Conservation (phyloP, 2,888 invertebrate species). For the Neuroscelio doddi region DNA sequence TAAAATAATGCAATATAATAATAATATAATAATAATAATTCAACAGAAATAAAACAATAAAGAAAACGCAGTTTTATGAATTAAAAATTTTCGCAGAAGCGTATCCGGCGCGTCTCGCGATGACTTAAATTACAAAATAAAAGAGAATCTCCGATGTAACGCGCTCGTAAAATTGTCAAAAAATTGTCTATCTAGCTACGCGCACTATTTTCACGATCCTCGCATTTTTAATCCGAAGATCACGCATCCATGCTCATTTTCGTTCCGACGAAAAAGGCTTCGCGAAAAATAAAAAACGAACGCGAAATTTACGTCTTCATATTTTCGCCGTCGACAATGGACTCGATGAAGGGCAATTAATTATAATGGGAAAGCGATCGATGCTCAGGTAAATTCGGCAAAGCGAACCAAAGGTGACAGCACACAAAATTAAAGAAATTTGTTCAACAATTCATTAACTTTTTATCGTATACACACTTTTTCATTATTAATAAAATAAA, state of each 20-base stretch:
- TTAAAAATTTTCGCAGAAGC: constrained; percentile 42
- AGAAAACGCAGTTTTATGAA: constrained; percentile 39
- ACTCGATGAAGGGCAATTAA: constrained; percentile 44
- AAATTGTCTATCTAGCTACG: constrained; percentile 67
- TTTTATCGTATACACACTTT: no score
- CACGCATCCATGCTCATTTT: constrained; percentile 26
- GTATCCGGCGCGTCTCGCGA: constrained; percentile 46
- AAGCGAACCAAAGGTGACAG: constrained; percentile 39
- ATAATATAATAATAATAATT: constrained; percentile 44
- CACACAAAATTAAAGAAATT: background rate
- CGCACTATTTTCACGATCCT: constrained; percentile 37
- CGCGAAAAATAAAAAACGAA: constrained; percentile 36
- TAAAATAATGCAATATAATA: constrained; percentile 9
- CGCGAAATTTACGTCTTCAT: constrained; percentile 29
- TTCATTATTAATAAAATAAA: no score
- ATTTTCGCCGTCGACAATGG: constrained; percentile 42
- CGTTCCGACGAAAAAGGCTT: constrained; percentile 33
- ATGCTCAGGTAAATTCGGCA: constrained; percentile 47
- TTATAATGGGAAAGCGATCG: constrained; percentile 46
- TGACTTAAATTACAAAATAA: constrained; percentile 38
- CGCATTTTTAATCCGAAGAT: constrained; percentile 35
- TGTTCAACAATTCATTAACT: no score
- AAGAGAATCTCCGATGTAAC: constrained; percentile 43
- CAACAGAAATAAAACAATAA: constrained; percentile 51
- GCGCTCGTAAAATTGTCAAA: constrained; percentile 54